These are phyloP conservation scores for Tachina fera DNA, from an alignment of 2,888 invertebrate genomes.

Conservation along the genomic window DNA sequence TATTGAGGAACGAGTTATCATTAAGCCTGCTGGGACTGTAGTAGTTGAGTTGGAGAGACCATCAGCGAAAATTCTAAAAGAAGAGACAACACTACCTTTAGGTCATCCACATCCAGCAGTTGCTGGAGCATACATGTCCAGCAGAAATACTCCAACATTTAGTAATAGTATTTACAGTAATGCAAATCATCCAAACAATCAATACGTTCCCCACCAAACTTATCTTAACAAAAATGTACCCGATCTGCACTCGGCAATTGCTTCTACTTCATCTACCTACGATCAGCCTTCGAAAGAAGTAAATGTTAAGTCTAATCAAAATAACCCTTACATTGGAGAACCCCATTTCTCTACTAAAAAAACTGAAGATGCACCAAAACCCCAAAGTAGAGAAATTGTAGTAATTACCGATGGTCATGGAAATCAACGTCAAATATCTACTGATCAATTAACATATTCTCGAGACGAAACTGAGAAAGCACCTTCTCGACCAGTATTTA, in stretches of 20 bases:
- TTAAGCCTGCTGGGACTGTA: slow-evolving; percentile 86
- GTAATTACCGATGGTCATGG: slow-evolving; percentile 76
- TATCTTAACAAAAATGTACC: slow-evolving; percentile 49
- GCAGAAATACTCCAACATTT: slow-evolving; percentile 69
- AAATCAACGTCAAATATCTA: slow-evolving; percentile 76
- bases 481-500: slow-evolving; percentile 42
- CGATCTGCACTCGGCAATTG: slow-evolving; percentile 58
- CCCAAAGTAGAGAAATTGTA: slow-evolving; percentile 69
- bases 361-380: slow-evolving; percentile 69
- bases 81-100: slow-evolving; percentile 79
- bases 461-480: slow-evolving; percentile 76
- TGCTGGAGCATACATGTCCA: slow-evolving; percentile 77
- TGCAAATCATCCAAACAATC: slow-evolving; percentile 65
- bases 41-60: slow-evolving; percentile 86
- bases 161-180: slow-evolving; percentile 62
- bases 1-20: slow-evolving; percentile 85
- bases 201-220: slow-evolving; percentile 57
- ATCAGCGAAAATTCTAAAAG: slow-evolving; percentile 84
- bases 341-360: slow-evolving; percentile 53
- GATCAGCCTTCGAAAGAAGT: slow-evolving; percentile 76
- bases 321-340: slow-evolving; percentile 67
- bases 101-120: slow-evolving; percentile 80
- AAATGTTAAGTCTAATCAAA: slow-evolving; percentile 75
- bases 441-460: slow-evolving; percentile 75
- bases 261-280: slow-evolving; percentile 76